Conservation (phyloP, 2,888 invertebrate genomes). For the Pollenia griseotomentosa region DNA sequence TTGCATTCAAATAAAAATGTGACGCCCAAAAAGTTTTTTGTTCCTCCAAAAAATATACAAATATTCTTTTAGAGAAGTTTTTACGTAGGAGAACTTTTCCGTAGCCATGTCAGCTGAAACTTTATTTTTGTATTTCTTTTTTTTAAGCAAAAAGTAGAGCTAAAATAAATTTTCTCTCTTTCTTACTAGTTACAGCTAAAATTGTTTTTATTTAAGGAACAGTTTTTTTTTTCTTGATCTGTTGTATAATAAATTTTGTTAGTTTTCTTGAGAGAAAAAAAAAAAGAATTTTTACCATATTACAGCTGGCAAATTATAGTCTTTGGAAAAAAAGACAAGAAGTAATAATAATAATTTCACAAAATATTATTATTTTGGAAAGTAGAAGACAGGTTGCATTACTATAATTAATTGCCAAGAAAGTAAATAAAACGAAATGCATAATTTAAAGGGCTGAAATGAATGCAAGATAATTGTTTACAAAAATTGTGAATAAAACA, state of each 20-base stretch:
- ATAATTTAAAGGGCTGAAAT: no score
- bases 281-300: slow-evolving; percentile 35
- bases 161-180: slow-evolving; percentile 52
- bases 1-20: slow-evolving; percentile 43
- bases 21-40: slow-evolving; percentile 61
- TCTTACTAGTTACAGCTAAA: slow-evolving; percentile 4
- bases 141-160: slow-evolving; percentile 45
- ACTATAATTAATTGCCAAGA: neutral
- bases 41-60: neutral
- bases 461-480: neutral
- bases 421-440: neutral
- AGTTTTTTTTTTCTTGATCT: slow-evolving; percentile 22
- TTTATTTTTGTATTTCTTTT: slow-evolving; percentile 19
- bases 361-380: slow-evolving; percentile 15
- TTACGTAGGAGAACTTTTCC: slow-evolving; percentile 28
- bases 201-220: neutral
- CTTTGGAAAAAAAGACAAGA: neutral
- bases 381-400: slow-evolving; percentile 15
- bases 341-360: slow-evolving; percentile 4
- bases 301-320: slow-evolving; percentile 29
- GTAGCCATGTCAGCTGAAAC: slow-evolving; percentile 30
- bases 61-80: slow-evolving; percentile 11
- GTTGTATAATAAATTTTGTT: slow-evolving; percentile 35
- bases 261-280: slow-evolving; percentile 33
- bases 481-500: no score